phyloP scores from a whole-genome alignment of 2,113 vertebrate species.

The Micromys minutus region DNA sequence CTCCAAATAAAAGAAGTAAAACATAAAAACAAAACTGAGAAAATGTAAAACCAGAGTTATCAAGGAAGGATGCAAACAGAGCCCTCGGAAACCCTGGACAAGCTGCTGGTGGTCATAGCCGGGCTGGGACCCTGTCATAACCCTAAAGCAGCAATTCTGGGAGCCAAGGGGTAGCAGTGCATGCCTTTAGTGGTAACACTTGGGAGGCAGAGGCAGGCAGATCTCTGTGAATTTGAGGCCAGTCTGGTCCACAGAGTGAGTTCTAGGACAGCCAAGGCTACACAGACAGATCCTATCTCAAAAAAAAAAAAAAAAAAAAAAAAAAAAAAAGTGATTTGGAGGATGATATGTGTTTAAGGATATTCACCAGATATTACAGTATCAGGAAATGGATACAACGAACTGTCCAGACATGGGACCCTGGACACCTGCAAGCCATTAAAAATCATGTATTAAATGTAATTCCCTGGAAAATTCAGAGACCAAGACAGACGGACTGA shows the following conservation, averaged over 20 bases:
- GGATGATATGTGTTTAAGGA: neutral
- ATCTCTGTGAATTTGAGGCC: neutral
- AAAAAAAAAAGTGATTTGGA: neutral
- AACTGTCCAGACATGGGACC: neutral
- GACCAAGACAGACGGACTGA: neutral
- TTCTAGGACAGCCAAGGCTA: neutral
- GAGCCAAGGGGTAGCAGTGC: neutral
- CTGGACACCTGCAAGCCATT: neutral
- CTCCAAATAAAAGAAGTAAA: neutral
- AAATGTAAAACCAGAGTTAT: accelerated
- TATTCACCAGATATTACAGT: neutral
- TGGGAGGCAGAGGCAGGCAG: neutral
- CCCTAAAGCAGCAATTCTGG: neutral
- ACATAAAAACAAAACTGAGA: neutral
- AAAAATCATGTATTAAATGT: neutral
- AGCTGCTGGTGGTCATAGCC: neutral
- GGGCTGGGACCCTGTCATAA: too few species aligned
- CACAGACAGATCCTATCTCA: neutral
- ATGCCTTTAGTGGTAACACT: neutral
- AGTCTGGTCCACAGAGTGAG: neutral
- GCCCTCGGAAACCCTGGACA: neutral
- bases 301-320: too few species aligned
- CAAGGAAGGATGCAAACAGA: neutral
- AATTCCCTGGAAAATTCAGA: neutral
- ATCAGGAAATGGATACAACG: neutral